Evolutionary conservation across 2,888 invertebrate species (phyloP), one percentile per base, ranked within the genome.

Genomic region (Linyphia triangularis): DNA sequence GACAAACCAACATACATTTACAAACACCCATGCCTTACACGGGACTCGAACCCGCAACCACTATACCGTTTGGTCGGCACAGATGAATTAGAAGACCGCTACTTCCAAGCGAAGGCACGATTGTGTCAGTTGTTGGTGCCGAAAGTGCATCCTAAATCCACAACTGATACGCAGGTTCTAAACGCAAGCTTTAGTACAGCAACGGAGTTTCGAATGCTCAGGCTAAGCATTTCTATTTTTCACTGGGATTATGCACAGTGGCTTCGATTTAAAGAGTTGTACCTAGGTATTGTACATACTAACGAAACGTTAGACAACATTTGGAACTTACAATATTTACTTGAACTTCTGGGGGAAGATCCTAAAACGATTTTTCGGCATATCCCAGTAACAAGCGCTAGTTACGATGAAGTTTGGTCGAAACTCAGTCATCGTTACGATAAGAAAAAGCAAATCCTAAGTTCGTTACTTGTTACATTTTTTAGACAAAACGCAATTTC

Each of bases 291-390:
- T 22, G 37, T 69, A 19, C 69, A 37, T 40, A 19, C 16, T 3
- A 69, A 69, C 37, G 19, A 61, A n/a, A 22, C 37, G 5, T 40
- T 69, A 40, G 9, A 0, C 3, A 19, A 69, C 16, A 69, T 37
- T 24, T 40, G 19, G 40, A 69, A 69, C 0, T 37, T 69, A n/a
- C 69, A 40, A 40, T 69, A 69, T 65, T 65, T 65, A 24, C 65
- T n/a, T 30, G 65, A 30, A 0, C 13, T 65, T 13, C 10, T 65
- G 6, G 30, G 65, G 0, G 30, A 30, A 30, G 40, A 22, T 16
- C 37, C 19, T 9, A 69, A 0, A 1, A 22, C 37, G 1, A 19
- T 37, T 2, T 9, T 69, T 37, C 40, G 24, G 10, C 37, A 37
- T 22, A 69, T 69, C n/a, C 9, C 69, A 2, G 40, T 69, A 22